Base-by-base conservation (phyloP, 2,888 invertebrate genomes). In the Acanthacorydalis orientalis region DNA sequence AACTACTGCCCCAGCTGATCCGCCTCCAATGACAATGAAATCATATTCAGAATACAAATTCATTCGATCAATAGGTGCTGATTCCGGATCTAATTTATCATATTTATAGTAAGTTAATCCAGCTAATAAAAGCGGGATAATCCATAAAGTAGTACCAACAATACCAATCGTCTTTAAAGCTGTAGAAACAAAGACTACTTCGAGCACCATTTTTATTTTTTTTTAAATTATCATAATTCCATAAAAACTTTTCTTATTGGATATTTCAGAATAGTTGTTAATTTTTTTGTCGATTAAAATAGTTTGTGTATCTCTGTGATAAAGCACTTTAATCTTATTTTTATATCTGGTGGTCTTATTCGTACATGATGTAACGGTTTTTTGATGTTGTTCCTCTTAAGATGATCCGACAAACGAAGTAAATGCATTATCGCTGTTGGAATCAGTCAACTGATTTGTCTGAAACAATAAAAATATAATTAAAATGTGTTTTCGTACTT, bases 1-100 rank as follows among this genome's bases (percentile, higher is more conserved):
- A 1, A 92, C 76, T 1, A 91, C 91, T 0, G 90, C 88, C 0
- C 91, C 91, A 0, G 91, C 91, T 0, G 89, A 88, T 1, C 92
- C 92, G 2, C 83, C 88, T 3, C 90, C 90, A 4, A 90, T 72
- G 1, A 89, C 74, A 31, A 90, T 71, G 58, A 89, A 89, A 60
- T 90, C 90, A 60, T 90, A 89, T 58, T 86, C 85, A n/a, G 69
- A 69, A 49, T 69, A 66, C 11, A 82, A 67, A 31, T 76, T 77
- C 50, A 78, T 74, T 52, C 75, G 78, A 57, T 88, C 80, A 51
- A 79, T 68, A 0, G 85, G 78, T 44, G 74, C 76, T 2, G 83
- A 78, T 64, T 89, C 89, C 0, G 89, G 89, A 59, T 89, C 89
- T 23, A 81, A 71, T 32, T 76, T 75, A 60, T 83, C 84, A 62